Conservation (phyloP, 2,113 vertebrate genomes). For the Microtus oregoni region DNA sequence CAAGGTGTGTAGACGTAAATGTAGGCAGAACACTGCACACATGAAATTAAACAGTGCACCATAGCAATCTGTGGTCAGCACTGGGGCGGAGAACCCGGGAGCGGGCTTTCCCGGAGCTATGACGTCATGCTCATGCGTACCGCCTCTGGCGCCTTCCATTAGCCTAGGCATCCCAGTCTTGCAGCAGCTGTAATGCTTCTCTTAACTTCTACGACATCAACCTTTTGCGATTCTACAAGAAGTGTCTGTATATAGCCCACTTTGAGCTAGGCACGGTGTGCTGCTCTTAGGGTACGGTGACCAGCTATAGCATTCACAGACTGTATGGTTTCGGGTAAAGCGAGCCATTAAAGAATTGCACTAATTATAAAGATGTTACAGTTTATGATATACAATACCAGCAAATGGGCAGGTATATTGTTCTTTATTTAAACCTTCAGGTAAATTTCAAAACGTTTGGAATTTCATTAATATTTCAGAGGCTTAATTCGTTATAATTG, state of each 20-base stretch:
- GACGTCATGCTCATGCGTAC: background rate
- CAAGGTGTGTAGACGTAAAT: background rate
- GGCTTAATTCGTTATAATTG: slow-evolving; percentile 36
- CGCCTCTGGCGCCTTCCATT: background rate
- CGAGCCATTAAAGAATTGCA: slow-evolving; percentile 11
- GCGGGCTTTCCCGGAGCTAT: background rate
- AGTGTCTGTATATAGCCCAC: background rate
- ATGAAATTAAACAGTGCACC: background rate
- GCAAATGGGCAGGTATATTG: slow-evolving; percentile 23
- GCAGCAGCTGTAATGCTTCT: background rate
- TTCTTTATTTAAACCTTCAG: slow-evolving; percentile 34
- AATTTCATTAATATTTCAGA: slow-evolving; percentile 1
- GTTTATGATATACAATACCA: background rate
- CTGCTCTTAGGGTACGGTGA: background rate
- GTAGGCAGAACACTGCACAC: background rate
- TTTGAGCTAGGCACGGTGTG: background rate
- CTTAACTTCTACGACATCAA: background rate
- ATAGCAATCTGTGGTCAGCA: no score
- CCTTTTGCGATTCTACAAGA: background rate
- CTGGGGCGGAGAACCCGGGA: accelerated
- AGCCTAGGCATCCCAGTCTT: background rate
- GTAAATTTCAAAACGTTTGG: slow-evolving; percentile 43
- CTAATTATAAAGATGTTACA: slow-evolving; percentile 42
- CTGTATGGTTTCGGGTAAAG: background rate
- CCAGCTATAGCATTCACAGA: background rate